A percentile compares a stretch with the other conserved stretches of the same genome.
phyloP scores from a whole-genome alignment of 2,797 vertebrate genomes.

The Cetoscarus ocellatus region DNA sequence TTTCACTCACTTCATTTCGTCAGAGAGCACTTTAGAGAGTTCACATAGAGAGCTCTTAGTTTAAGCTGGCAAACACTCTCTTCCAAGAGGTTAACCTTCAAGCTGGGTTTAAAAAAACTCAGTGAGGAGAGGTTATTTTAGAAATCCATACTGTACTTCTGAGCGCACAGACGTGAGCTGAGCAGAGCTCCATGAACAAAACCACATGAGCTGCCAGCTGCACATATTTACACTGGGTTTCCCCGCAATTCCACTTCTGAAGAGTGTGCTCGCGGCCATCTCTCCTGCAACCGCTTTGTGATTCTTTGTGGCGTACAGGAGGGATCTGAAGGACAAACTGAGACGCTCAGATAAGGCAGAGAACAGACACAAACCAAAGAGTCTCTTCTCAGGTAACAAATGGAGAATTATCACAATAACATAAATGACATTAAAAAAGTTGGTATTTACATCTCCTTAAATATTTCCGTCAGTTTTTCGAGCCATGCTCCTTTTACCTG shows the following conservation, averaged over 20 bases:
- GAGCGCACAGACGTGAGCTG: conserved; percentile 32
- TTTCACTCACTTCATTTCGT: conserved; percentile 53
- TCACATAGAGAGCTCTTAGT: conserved; percentile 36
- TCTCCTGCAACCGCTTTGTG: conserved; percentile 64
- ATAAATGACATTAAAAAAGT: too few relatives aligned
- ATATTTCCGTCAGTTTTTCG: too few relatives aligned
- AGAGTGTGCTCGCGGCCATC: conserved; percentile 67
- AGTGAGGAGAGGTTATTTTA: conserved; percentile 63
- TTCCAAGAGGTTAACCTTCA: conserved; percentile 64
- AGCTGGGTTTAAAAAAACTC: conserved; percentile 34
- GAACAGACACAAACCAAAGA: conserved; percentile 34
- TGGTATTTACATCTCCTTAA: too few relatives aligned
- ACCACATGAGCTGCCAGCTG: conserved; percentile 83
- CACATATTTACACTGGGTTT: conserved; percentile 78
- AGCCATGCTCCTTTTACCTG: too few relatives aligned
- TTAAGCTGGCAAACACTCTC: conserved; percentile 58
- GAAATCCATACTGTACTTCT: conserved; percentile 74
- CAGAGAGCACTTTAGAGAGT: conserved; percentile 37
- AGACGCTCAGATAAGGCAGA: conserved; percentile 42
- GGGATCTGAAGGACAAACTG: conserved; percentile 63
- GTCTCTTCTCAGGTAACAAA: conserved; percentile 17
- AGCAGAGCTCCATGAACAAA: conserved; percentile 70
- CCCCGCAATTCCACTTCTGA: conserved; percentile 75
- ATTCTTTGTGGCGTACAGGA: conserved; percentile 46
- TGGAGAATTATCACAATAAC: too few relatives aligned